Percentiles rank a stretch among this genome's conserved stretches.
Evolutionary conservation across 1,140 invertebrate genomes (phyloP).

Genomic region (Macrobrachium nipponense): DNA sequence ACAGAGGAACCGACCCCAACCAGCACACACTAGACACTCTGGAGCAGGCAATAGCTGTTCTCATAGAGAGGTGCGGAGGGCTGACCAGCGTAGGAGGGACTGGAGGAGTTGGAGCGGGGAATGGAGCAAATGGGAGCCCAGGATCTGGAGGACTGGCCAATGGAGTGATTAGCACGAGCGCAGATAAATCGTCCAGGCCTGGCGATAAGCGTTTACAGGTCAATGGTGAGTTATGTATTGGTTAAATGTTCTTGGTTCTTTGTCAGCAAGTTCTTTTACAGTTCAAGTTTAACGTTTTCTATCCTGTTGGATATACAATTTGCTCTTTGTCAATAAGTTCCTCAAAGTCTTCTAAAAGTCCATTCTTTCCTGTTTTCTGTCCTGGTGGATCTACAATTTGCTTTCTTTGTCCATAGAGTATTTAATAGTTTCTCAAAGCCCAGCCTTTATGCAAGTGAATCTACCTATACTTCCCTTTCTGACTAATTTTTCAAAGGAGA

Average conservation of each 20-base stretch:
- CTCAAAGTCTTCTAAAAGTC: no score
- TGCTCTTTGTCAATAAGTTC: no score
- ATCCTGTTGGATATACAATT: no score
- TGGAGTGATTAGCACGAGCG: slow-evolving; percentile 15
- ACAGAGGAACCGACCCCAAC: slow-evolving; percentile 68
- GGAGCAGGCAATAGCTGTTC: slow-evolving; percentile 70
- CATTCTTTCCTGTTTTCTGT: no score
- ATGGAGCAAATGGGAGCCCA: background rate
- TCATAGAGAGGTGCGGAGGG: slow-evolving; percentile 67
- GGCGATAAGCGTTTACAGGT: background rate
- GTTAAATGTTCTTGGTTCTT: background rate
- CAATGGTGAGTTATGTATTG: background rate
- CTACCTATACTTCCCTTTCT: no score
- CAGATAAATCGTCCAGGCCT: slow-evolving; percentile 61
- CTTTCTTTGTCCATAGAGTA: no score
- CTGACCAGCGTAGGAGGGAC: background rate
- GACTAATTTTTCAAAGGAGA: no score
- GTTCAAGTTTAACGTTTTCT: no score
- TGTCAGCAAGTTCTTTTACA: no score
- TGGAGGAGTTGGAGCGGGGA: background rate
- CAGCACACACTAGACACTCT: slow-evolving; percentile 71
- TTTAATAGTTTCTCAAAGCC: no score
- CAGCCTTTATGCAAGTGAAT: no score
- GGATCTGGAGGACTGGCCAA: background rate
- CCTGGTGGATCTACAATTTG: no score